Conservation (phyloP, 2,113 vertebrate genomes). For the Willisornis vidua region DNA sequence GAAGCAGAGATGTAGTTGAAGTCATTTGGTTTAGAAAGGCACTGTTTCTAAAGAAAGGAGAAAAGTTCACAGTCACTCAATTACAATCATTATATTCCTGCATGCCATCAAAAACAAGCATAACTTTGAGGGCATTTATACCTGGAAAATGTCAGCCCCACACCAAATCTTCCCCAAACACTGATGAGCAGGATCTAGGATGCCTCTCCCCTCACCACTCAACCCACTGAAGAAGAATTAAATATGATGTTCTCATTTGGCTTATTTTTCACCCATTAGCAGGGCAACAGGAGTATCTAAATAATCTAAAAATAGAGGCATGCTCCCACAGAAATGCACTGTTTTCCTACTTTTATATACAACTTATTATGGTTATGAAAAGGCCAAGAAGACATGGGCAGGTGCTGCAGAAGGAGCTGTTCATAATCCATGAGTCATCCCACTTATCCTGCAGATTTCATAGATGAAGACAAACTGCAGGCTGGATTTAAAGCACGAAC, state of each 20-base stretch:
- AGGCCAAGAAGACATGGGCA: not conserved
- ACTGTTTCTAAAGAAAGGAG: not conserved
- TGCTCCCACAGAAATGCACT: not conserved
- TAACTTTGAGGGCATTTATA: not conserved
- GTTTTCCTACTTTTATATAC: not conserved
- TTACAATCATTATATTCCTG: not conserved
- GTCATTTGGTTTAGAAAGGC: not conserved
- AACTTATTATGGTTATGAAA: not conserved
- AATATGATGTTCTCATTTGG: not conserved
- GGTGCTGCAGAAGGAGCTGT: not conserved
- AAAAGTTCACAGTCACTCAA: not conserved
- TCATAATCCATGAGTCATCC: conserved; percentile 22
- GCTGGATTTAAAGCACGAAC: not conserved
- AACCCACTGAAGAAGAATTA: not conserved
- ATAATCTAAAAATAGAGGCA: not conserved
- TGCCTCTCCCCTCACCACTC: not conserved
- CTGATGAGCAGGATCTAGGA: not conserved
- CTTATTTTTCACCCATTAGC: not conserved
- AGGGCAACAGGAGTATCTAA: not conserved
- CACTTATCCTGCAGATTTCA: conserved; percentile 11
- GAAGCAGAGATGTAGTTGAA: not conserved
- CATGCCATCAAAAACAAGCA: not conserved
- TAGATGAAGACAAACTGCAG: conserved; percentile 7
- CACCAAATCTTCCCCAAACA: not conserved
- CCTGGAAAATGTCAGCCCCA: not conserved